Percentiles rank a stretch among this genome's conserved stretches.
Conservation (phyloP, 1,140 invertebrate genomes). For the Bombus superbus region DNA sequence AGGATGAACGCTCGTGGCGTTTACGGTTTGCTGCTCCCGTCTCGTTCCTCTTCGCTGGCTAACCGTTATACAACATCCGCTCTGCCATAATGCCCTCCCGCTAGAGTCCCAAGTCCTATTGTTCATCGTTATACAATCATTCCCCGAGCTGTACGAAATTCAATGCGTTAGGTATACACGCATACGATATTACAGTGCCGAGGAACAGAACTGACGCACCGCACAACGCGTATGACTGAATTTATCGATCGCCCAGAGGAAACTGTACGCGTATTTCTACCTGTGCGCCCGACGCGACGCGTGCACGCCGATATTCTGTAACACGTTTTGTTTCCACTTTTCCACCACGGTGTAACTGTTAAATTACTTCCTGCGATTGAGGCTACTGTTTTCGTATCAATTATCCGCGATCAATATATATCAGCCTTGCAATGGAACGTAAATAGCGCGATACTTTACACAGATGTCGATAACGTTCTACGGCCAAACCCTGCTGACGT, state of each 20-base stretch:
- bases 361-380: neutral
- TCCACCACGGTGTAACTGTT: neutral
- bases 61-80: slow-evolving; percentile 80
- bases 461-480: neutral
- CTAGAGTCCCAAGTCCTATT: slow-evolving; percentile 74
- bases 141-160: slow-evolving; percentile 71
- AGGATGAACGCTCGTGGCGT: slow-evolving; percentile 67
- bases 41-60: slow-evolving; percentile 78
- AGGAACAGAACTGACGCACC: slow-evolving; percentile 17
- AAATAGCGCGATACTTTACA: too few species aligned
- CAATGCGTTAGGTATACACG: slow-evolving; percentile 56
- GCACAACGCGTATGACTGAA: slow-evolving; percentile 49
- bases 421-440: neutral
- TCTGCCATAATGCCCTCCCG: slow-evolving; percentile 75
- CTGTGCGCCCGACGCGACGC: neutral
- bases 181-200: slow-evolving; percentile 41
- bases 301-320: neutral
- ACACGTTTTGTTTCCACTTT: neutral
- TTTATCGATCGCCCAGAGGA: slow-evolving; percentile 53
- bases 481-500: too few species aligned
- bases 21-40: slow-evolving; percentile 75
- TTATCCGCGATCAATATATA: neutral
- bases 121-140: slow-evolving; percentile 79
- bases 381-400: neutral
- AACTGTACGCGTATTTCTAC: slow-evolving; percentile 41